Conservation (phyloP, 2,113 vertebrate genomes). For the Prochilodus magdalenae region DNA sequence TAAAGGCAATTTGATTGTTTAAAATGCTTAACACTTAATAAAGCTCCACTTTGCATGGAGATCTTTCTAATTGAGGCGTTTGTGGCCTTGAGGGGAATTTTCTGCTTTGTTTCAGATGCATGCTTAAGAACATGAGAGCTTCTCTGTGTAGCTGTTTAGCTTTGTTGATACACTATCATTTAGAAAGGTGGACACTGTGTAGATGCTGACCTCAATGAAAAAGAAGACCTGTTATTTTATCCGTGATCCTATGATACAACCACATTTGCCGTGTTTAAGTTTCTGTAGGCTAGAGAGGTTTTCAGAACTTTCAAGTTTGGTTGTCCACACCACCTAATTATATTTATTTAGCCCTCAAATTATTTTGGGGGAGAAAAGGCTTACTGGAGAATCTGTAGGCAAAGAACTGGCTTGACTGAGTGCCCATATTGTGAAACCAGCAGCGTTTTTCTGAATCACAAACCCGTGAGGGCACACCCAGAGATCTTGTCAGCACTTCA, state of each 20-base stretch:
- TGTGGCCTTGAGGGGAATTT: slow-evolving; percentile 14
- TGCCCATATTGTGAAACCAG: neutral
- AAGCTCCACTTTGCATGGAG: neutral
- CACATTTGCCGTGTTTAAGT: neutral
- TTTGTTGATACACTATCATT: neutral
- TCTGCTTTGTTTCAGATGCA: slow-evolving; percentile 6
- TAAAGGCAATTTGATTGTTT: neutral
- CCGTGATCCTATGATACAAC: neutral
- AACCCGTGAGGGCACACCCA: neutral
- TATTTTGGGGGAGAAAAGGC: neutral
- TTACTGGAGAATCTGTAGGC: neutral
- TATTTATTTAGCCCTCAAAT: neutral
- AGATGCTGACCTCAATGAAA: neutral
- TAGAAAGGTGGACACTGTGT: no score
- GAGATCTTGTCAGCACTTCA: neutral
- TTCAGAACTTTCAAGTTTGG: neutral
- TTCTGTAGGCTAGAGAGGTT: no score
- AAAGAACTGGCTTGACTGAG: neutral
- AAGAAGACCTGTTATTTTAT: no score
- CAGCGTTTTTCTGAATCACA: neutral
- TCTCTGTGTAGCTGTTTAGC: no score
- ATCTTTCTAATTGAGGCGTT: neutral
- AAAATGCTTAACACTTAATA: neutral
- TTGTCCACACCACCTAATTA: neutral
- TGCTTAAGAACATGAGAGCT: neutral